Evolutionary conservation across 1,140 invertebrate genomes (phyloP), one percentile per base, ranked within the genome.

Genomic region (Caenorhabditis briggsae): DNA sequence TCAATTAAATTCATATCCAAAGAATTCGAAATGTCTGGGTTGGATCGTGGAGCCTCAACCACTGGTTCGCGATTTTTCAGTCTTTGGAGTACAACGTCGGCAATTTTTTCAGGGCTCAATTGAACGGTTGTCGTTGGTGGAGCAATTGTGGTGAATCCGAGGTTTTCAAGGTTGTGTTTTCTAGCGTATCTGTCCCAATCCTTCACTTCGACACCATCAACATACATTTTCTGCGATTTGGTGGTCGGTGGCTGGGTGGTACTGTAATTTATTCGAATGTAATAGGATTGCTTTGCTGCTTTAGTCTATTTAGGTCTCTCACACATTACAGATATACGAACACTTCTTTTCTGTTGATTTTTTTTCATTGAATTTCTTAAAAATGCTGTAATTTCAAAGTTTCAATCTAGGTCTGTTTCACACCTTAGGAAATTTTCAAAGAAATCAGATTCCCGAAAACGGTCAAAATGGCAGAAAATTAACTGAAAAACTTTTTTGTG

Each of bases 1-100:
- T 87, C 86, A 33, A 87, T 55, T 7, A 83, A 46, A 9, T 50
- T 64, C 78, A 87, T 74, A 55, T 87, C 61, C 9, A 87, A 43
- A 23, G 56, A 59, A 43, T 74, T 87, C 0, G 86, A 56, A 16
- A 87, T 23, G 48, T 87, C 86, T 50, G 61, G 23, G n/a, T 53
- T 33, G 43, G 61, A 58, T 33, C 23, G 41, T 9, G 84, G 58
- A 5, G 59, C 46, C 14, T 43, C 50, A 9, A 8, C 18, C 14
- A 11, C 25, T 2, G 25, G 18, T 7, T 50, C 55, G 11, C 59
- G 58, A 43, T 50, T 46, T 50, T 65, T 59, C 14, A 64, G 59
- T 33, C 16, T 43, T n/a, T 64, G 56, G 18, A 84, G 58, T 20
- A 82, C 86, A 18, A 48, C 78, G 18, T 87, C 86, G 16, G 82